Conservation (phyloP, 2,113 vertebrate genomes). For the Rhombomys opimus region DNA sequence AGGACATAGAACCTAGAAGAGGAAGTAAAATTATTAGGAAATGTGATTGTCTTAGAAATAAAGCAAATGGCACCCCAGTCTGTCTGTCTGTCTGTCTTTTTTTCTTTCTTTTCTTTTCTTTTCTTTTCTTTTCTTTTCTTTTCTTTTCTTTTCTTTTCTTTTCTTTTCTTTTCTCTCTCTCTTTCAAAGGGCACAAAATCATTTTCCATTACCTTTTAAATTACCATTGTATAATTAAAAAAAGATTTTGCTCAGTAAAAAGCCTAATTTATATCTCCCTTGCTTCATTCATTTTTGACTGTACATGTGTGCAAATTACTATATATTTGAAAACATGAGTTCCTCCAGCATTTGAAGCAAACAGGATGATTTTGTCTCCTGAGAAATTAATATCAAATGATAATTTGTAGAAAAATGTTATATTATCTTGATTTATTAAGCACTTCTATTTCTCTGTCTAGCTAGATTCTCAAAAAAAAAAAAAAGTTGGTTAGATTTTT, state of each 20-base stretch:
- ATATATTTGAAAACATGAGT: slow-evolving; percentile 29
- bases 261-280: slow-evolving; percentile 36
- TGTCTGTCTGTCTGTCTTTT: too few species aligned
- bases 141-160: neutral
- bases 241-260: slow-evolving; percentile 25
- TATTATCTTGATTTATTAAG: neutral
- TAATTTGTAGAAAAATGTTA: slow-evolving; percentile 45
- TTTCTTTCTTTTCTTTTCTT: neutral
- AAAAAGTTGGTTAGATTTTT: neutral
- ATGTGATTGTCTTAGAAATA: slow-evolving; percentile 48
- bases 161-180: too few species aligned
- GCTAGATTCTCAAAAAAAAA: neutral
- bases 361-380: neutral
- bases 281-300: slow-evolving; percentile 50
- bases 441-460: neutral
- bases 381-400: slow-evolving; percentile 42
- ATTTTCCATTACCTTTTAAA: slow-evolving; percentile 56
- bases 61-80: neutral
- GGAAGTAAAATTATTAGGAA: slow-evolving; percentile 49
- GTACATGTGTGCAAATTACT: slow-evolving; percentile 20
- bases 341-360: neutral
- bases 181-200: slow-evolving; percentile 4
- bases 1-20: slow-evolving; percentile 44
- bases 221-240: slow-evolving; percentile 36
- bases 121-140: too few species aligned